Evolutionary conservation across 2,888 invertebrate genomes (phyloP).

Genomic region (Diarsia mendica): DNA sequence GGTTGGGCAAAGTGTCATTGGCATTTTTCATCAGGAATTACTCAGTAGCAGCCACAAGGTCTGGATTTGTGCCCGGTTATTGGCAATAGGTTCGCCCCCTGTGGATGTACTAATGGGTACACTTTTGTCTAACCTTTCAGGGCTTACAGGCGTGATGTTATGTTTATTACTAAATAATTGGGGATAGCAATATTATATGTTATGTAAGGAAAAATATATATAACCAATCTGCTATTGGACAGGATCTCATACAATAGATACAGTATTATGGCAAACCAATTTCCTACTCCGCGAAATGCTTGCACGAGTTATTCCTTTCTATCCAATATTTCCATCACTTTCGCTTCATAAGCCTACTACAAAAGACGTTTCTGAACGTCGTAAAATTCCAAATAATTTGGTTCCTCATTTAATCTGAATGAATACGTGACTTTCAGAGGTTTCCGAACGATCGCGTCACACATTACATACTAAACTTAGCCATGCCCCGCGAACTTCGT

Average conservation of each 20-base stretch:
- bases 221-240: not conserved
- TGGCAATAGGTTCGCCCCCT: no score
- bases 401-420: conserved; percentile 31
- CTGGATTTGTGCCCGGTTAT: no score
- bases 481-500: no score
- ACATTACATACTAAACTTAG: conserved; percentile 2
- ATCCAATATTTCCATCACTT: conserved; percentile 10
- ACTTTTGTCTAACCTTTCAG: no score
- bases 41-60: no score
- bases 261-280: not conserved
- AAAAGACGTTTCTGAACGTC: conserved; percentile 16
- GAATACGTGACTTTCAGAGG: conserved; percentile 57
- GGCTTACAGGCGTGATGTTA: no score
- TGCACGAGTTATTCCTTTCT: conserved; percentile 21
- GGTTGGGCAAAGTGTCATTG: no score
- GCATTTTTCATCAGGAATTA: no score
- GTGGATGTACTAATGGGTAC: no score
- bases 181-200: no score
- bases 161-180: no score
- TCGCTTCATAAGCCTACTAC: not conserved
- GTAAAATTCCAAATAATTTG: conserved; percentile 26
- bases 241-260: not conserved
- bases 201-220: not conserved
- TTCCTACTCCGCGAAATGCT: not conserved
- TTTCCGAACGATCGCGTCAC: conserved; percentile 29